A percentile compares a stretch with the other conserved stretches of the same genome.
Evolutionary conservation across 2,888 invertebrate genomes (phyloP).

Genomic region (Zhengitettix transpicula): DNA sequence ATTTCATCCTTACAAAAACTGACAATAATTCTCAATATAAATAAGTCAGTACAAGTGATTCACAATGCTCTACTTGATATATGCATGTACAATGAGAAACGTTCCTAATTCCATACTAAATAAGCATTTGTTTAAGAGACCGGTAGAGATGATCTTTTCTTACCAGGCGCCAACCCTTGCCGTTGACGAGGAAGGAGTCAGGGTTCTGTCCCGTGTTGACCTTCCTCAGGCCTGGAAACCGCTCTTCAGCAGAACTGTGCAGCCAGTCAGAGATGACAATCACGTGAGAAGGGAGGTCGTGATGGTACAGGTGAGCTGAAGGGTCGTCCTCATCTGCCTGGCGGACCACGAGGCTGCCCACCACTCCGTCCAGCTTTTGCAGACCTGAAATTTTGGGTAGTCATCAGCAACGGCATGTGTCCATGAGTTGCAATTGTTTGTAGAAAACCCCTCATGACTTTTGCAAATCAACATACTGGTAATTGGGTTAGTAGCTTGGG

Average conservation of each 20-base stretch:
- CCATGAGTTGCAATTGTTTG: too few relatives aligned
- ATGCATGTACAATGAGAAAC: too few relatives aligned
- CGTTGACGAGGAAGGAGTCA: constrained; percentile 16
- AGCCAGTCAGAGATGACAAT: constrained; percentile 29
- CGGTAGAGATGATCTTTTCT: neutral
- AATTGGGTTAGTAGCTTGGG: too few relatives aligned
- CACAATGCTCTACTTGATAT: too few relatives aligned
- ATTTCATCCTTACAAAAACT: too few relatives aligned
- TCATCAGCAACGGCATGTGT: too few relatives aligned
- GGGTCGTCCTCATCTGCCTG: constrained; percentile 16
- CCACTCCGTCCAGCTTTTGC: constrained; percentile 24
- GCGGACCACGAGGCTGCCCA: constrained; percentile 23
- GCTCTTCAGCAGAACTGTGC: constrained; percentile 16
- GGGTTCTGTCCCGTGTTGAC: constrained; percentile 16
- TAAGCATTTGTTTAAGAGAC: too few relatives aligned
- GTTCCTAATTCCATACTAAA: too few relatives aligned
- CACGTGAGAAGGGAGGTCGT: constrained; percentile 26
- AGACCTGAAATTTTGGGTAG: constrained; percentile 18
- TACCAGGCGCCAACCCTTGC: constrained; percentile 14
- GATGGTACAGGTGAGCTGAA: constrained; percentile 21
- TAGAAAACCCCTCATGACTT: too few relatives aligned
- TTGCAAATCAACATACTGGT: too few relatives aligned
- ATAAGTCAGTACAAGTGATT: too few relatives aligned
- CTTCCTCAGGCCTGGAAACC: constrained; percentile 18
- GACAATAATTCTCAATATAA: too few relatives aligned